A percentile compares a stretch with the other conserved stretches of the same genome.
These are phyloP conservation scores for Zelleria hepariella DNA, from an alignment of 2,888 invertebrate species.

Conservation along the genomic window DNA sequence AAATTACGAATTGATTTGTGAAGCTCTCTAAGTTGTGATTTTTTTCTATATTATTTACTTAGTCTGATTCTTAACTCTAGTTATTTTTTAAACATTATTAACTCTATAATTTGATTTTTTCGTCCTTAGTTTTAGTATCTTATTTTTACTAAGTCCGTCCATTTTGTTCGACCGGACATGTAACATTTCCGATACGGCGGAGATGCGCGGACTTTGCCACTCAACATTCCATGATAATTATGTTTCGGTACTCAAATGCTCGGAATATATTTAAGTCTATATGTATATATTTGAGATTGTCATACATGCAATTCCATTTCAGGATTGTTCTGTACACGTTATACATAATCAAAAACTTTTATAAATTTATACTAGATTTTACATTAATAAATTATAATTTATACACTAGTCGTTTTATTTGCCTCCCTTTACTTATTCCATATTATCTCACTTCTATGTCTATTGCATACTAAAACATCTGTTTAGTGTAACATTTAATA, in stretches of 20 bases:
- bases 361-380: slow-evolving; percentile 56
- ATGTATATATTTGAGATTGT: slow-evolving; percentile 11
- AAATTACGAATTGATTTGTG: slow-evolving; percentile 7
- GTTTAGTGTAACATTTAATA: too few species aligned
- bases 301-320: slow-evolving; percentile 6
- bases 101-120: neutral
- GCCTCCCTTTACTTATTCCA: neutral
- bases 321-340: slow-evolving; percentile 11
- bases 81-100: neutral
- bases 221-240: slow-evolving; percentile 3
- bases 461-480: too few species aligned
- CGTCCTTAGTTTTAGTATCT: slow-evolving; percentile 2
- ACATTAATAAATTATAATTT: slow-evolving; percentile 66
- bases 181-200: neutral
- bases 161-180: neutral
- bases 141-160: neutral
- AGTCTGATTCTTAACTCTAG: neutral
- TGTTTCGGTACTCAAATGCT: slow-evolving; percentile 8
- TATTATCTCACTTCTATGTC: too few species aligned
- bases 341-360: slow-evolving; percentile 58
- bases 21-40: slow-evolving; percentile 19
- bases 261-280: slow-evolving; percentile 4
- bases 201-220: neutral
- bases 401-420: slow-evolving; percentile 38
- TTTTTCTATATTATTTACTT: slow-evolving; percentile 8